Conservation (phyloP, 1,140 invertebrate species). For the Tetragnatha versicolor region DNA sequence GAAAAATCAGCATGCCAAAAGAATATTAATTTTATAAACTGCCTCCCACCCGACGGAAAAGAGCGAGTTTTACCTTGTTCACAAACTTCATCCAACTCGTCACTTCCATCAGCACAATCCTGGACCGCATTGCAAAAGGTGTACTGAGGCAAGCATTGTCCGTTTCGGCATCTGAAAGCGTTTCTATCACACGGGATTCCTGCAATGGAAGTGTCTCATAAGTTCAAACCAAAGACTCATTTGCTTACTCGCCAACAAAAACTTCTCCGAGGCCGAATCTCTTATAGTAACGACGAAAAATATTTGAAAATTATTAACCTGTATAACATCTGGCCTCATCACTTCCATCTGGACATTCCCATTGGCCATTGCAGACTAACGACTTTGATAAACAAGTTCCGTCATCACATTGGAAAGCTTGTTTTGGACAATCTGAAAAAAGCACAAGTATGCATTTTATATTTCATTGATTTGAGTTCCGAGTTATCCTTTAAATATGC, state of each 20-base stretch:
- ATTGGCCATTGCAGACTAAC: constrained; percentile 77
- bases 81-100: constrained; percentile 80
- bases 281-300: background rate
- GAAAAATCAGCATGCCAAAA: background rate
- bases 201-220: background rate
- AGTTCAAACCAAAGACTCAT: background rate
- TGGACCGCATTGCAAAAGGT: constrained; percentile 89
- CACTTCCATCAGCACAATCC: constrained; percentile 82
- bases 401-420: constrained; percentile 59
- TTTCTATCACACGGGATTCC: constrained; percentile 57
- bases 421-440: constrained; percentile 58
- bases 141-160: constrained; percentile 84
- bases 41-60: background rate
- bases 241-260: background rate
- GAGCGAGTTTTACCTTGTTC: constrained; percentile 57
- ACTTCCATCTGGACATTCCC: constrained; percentile 80
- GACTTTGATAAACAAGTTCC: constrained; percentile 76
- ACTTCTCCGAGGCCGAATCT: background rate
- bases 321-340: constrained; percentile 78
- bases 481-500: too few species aligned
- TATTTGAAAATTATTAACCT: constrained; percentile 52
- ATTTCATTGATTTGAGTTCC: too few species aligned
- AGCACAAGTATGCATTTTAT: too few species aligned
- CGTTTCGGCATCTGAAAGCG: constrained; percentile 79
- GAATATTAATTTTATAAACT: background rate